phyloP scores from a whole-genome alignment of 2,113 vertebrate genomes.

The Microcebus lehilahytsara region DNA sequence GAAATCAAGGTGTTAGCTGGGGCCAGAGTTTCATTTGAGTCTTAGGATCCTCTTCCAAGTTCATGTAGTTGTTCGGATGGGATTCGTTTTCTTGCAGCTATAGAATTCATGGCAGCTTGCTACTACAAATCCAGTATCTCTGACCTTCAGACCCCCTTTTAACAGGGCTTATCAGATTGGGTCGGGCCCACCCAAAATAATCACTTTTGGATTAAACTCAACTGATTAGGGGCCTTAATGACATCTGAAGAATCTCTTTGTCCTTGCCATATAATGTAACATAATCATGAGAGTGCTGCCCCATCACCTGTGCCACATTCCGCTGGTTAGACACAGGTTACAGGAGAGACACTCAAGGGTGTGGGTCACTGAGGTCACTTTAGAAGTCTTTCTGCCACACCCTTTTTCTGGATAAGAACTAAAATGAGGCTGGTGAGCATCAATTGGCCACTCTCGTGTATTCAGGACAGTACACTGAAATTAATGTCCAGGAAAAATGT shows the following conservation, averaged over 20 bases:
- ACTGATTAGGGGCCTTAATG: background rate
- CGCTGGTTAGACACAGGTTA: background rate
- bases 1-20: background rate
- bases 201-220: slow-evolving; percentile 27
- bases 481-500: background rate
- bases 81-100: background rate
- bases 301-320: background rate
- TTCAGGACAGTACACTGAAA: background rate
- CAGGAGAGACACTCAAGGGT: background rate
- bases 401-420: background rate
- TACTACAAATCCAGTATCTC: background rate
- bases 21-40: background rate
- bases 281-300: background rate
- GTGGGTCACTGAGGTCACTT: background rate
- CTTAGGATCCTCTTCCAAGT: background rate
- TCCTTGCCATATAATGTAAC: background rate
- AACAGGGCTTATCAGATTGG: background rate
- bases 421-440: background rate
- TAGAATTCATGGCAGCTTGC: background rate
- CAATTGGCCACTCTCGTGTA: background rate
- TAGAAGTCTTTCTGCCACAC: background rate
- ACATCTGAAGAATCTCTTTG: background rate
- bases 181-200: background rate
- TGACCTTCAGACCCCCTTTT: background rate
- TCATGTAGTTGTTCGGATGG: background rate